phyloP scores from a whole-genome alignment of 37 sponge, comb jelly and placozoan genomes.

The Axinella damicornis region DNA sequence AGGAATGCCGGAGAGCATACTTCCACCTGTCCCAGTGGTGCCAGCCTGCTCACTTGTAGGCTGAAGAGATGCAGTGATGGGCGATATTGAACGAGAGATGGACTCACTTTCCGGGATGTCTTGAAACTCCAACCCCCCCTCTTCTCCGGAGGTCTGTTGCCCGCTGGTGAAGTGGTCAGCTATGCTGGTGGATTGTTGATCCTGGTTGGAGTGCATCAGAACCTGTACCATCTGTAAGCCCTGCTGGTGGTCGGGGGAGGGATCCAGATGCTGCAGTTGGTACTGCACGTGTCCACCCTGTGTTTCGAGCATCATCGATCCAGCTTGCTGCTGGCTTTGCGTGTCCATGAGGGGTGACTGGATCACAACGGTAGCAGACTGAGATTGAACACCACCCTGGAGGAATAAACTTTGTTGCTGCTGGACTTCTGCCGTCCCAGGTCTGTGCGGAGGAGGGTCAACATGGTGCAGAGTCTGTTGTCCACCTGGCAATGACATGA shows the following conservation, averaged over 20 bases:
- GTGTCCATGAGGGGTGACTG: neutral
- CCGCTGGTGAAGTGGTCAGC: constrained; percentile 22
- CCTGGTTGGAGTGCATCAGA: neutral
- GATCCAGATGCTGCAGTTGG: neutral
- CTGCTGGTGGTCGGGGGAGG: neutral
- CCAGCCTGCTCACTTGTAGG: neutral
- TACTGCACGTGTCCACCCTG: too few relatives aligned
- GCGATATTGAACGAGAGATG: constrained; percentile 31
- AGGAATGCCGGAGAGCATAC: too few relatives aligned
- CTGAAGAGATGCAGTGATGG: constrained; percentile 23
- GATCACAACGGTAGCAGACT: neutral
- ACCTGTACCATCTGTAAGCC: neutral
- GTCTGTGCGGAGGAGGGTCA: neutral
- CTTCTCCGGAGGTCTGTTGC: constrained; percentile 2
- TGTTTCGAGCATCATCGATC: neutral
- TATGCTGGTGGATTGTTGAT: neutral
- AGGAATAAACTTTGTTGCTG: neutral
- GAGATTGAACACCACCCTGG: neutral
- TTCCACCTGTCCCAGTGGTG: too few relatives aligned
- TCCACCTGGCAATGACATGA: neutral
- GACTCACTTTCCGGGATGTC: constrained; percentile 41
- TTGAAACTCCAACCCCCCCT: constrained; percentile 17
- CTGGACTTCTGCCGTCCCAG: neutral
- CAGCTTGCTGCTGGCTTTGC: neutral
- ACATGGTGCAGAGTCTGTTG: constrained; percentile 48